phyloP scores from a whole-genome alignment of 2,888 invertebrate genomes.

The Eristalinus aeneus region DNA sequence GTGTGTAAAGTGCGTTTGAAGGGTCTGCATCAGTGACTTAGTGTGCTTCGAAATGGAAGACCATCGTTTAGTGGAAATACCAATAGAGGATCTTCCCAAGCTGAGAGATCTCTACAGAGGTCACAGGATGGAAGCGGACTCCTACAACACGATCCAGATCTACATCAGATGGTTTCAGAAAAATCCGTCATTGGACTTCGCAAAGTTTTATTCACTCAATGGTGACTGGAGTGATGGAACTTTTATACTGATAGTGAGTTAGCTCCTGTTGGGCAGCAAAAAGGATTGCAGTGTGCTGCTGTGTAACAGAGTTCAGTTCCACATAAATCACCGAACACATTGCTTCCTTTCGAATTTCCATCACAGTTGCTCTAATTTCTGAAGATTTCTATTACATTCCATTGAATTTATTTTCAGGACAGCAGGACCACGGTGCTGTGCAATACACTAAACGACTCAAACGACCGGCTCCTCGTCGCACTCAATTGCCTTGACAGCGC shows the following conservation, averaged over 20 bases:
- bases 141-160: slow-evolving; percentile 73
- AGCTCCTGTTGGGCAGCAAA: too few relatives aligned
- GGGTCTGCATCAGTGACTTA: too few relatives aligned
- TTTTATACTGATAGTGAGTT: slow-evolving; percentile 75
- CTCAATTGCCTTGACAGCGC: slow-evolving; percentile 72
- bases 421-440: slow-evolving; percentile 52
- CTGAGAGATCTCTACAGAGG: slow-evolving; percentile 72
- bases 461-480: slow-evolving; percentile 72
- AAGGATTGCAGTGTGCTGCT: too few relatives aligned
- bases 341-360: too few relatives aligned
- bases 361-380: too few relatives aligned
- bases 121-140: slow-evolving; percentile 60
- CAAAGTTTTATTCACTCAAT: slow-evolving; percentile 74
- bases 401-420: slow-evolving; percentile 21
- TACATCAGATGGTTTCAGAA: slow-evolving; percentile 41
- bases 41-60: not conserved
- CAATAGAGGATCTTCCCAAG: slow-evolving; percentile 63
- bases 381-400: too few relatives aligned
- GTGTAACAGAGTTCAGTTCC: too few relatives aligned
- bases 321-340: too few relatives aligned
- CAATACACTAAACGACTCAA: slow-evolving; percentile 74
- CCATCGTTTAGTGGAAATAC: slow-evolving; percentile 67
- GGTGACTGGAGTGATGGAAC: slow-evolving; percentile 78
- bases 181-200: slow-evolving; percentile 24
- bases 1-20: too few relatives aligned